Conservation (phyloP, 2,888 invertebrate species). For the Xestoiulus laeticollis region DNA sequence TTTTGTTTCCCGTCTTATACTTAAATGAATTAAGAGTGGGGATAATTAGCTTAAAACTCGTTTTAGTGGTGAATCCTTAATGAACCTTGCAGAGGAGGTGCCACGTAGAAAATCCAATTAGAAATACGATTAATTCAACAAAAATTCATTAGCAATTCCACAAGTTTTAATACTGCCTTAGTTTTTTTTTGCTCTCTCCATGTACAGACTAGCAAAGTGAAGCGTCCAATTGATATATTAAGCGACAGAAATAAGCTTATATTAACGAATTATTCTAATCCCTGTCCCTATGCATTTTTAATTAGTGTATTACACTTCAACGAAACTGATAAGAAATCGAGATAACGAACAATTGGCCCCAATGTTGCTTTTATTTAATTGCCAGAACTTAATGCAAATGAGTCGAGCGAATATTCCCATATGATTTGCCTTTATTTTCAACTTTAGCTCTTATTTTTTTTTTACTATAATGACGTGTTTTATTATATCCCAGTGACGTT, state of each 20-base stretch:
- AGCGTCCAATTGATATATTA: neutral
- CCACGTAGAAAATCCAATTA: slow-evolving; percentile 7
- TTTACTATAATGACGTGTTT: slow-evolving; percentile 12
- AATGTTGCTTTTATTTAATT: slow-evolving; percentile 19
- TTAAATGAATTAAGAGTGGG: slow-evolving; percentile 18
- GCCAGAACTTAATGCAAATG: slow-evolving; percentile 26
- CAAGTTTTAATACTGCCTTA: neutral
- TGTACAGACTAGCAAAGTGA: neutral
- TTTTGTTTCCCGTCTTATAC: slow-evolving; percentile 18
- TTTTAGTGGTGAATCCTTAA: slow-evolving; percentile 18
- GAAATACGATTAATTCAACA: slow-evolving; percentile 26
- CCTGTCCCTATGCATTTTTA: slow-evolving; percentile 26
- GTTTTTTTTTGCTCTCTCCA: neutral
- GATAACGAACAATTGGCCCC: slow-evolving; percentile 26
- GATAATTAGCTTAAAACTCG: slow-evolving; percentile 26
- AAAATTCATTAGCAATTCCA: slow-evolving; percentile 18
- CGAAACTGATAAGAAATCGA: slow-evolving; percentile 26
- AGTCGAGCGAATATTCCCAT: slow-evolving; percentile 16
- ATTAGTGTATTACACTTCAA: slow-evolving; percentile 26
- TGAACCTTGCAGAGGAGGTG: slow-evolving; percentile 9
- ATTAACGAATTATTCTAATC: slow-evolving; percentile 17
- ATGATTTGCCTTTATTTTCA: neutral
- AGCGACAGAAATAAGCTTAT: slow-evolving; percentile 12
- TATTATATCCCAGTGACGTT: neutral
- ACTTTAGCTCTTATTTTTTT: slow-evolving; percentile 23